Conservation (phyloP, 2,888 invertebrate species). For the Imbricaverruca yamaguchii region DNA sequence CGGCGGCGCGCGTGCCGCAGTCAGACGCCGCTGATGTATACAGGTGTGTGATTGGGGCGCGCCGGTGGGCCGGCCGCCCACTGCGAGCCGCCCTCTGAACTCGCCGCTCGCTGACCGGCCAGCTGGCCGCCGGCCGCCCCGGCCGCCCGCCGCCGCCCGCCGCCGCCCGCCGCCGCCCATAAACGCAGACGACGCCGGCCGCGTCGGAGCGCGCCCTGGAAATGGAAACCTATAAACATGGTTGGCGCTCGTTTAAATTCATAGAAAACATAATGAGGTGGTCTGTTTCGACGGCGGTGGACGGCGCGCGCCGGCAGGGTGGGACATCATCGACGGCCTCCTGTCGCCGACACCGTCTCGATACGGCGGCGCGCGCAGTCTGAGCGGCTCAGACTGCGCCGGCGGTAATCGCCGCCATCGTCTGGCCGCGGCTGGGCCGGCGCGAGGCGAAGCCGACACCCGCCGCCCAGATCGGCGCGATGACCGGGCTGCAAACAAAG, state of each 20-base stretch:
- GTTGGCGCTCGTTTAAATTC: conserved; percentile 21
- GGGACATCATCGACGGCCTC: no score
- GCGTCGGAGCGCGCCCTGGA: background rate
- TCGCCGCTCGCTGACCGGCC: background rate
- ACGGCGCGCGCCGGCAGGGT: background rate
- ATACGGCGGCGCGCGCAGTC: no score
- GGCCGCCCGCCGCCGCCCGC: background rate
- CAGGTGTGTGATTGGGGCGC: background rate
- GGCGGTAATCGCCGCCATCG: no score
- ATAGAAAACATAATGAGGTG: conserved; percentile 18
- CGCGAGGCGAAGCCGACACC: no score
- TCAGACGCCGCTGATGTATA: conserved; percentile 13
- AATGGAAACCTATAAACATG: conserved; percentile 19
- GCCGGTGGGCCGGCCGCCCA: background rate
- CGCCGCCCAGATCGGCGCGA: background rate
- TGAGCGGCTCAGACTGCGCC: no score
- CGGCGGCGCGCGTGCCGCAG: background rate
- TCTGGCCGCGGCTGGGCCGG: no score
- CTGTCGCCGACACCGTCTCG: no score
- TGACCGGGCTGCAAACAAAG: background rate
- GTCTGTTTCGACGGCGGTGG: background rate
- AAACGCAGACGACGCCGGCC: background rate
- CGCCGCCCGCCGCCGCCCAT: background rate
- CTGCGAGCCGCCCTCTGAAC: background rate
- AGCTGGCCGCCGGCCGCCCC: conserved; percentile 1